These are phyloP conservation scores for Synanthedon vespiformis DNA, from an alignment of 2,888 invertebrate genomes.

Conservation along the genomic window DNA sequence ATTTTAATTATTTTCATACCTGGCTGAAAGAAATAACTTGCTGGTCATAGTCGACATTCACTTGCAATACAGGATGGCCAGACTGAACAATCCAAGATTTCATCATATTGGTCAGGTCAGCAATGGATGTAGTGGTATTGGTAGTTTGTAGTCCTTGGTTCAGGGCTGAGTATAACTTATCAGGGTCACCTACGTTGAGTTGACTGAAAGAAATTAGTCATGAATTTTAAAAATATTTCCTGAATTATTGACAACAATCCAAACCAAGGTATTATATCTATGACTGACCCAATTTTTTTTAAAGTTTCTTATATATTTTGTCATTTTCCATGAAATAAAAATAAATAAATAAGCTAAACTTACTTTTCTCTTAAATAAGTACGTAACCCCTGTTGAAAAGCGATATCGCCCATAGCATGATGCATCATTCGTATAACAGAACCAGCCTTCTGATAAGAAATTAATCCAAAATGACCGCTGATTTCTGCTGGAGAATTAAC, in stretches of 20 bases:
- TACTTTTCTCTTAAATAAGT: conserved; percentile 59
- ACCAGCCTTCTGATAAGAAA: conserved; percentile 77
- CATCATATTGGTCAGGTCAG: conserved; percentile 28
- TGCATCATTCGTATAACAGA: conserved; percentile 61
- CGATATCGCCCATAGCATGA: conserved; percentile 47
- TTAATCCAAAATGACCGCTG: conserved; percentile 72
- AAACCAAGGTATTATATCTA: too few species aligned
- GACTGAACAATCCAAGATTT: conserved; percentile 49
- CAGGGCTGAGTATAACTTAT: conserved; percentile 55
- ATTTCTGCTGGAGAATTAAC: conserved; percentile 74
- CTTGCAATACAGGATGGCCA: conserved; percentile 47
- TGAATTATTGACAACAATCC: too few species aligned
- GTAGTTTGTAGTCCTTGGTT: conserved; percentile 32
- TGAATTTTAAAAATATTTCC: not conserved
- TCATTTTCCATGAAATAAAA: too few species aligned
- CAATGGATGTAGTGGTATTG: conserved; percentile 27
- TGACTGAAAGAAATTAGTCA: conserved; percentile 23
- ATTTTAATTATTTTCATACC: conserved; percentile 20
- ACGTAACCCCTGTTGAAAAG: conserved; percentile 30
- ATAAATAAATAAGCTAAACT: conserved; percentile 17
- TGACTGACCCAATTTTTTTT: too few species aligned
- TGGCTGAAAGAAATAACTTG: conserved; percentile 36
- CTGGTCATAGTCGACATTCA: conserved; percentile 37
- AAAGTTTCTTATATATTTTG: too few species aligned
- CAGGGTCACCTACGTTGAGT: conserved; percentile 56